Percentiles rank a stretch among this genome's conserved stretches.
Evolutionary conservation across 2,797 vertebrate genomes (phyloP).

Genomic region (Valencia hispanica): DNA sequence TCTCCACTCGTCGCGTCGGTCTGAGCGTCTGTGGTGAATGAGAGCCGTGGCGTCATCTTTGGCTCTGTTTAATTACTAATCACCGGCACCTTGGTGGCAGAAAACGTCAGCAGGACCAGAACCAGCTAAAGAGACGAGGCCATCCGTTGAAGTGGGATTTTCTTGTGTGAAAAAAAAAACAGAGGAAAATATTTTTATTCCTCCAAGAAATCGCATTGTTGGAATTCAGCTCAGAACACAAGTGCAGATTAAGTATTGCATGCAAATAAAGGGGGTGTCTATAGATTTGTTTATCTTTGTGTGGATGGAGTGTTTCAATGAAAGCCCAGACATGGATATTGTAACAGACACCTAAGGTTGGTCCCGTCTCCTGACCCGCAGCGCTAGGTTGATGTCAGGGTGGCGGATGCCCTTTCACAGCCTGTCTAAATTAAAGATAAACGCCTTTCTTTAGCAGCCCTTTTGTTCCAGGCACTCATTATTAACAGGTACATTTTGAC

Average conservation of each 20-base stretch:
- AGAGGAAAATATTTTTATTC: background rate
- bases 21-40: slow-evolving; percentile 51
- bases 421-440: slow-evolving; percentile 77
- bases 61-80: slow-evolving; percentile 79
- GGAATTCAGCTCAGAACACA: background rate
- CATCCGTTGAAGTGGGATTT: slow-evolving; percentile 11
- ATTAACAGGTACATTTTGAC: slow-evolving; percentile 65
- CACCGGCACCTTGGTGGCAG: slow-evolving; percentile 41
- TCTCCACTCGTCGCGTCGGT: slow-evolving; percentile 27
- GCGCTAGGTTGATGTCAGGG: slow-evolving; percentile 45
- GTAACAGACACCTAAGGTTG: slow-evolving; percentile 67
- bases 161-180: background rate
- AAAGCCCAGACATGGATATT: slow-evolving; percentile 67
- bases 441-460: slow-evolving; percentile 42
- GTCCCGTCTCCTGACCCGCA: slow-evolving; percentile 32
- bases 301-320: slow-evolving; percentile 41
- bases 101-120: slow-evolving; percentile 47
- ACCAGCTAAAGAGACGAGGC: slow-evolving; percentile 42
- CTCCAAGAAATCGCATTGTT: background rate
- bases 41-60: slow-evolving; percentile 68
- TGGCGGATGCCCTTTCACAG: slow-evolving; percentile 69
- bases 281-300: slow-evolving; percentile 16
- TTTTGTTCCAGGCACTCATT: slow-evolving; percentile 65
- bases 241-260: background rate
- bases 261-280: background rate